These are phyloP conservation scores for Falco punctatus DNA, from an alignment of 2,113 vertebrate species.

Conservation along the genomic window DNA sequence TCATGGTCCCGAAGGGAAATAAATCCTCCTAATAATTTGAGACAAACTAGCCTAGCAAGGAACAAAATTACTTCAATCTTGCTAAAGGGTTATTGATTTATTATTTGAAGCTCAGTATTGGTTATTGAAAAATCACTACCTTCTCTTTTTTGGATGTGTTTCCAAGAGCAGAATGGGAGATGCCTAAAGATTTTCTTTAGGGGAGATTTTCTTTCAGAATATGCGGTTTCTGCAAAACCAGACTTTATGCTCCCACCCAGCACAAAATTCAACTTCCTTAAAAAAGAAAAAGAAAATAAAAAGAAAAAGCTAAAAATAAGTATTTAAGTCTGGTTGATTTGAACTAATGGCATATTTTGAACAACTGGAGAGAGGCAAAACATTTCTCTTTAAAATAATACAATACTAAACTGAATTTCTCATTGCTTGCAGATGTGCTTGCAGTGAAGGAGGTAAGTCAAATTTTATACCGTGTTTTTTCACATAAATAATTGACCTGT, in stretches of 20 bases:
- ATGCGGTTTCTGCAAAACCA: neutral
- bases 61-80: slow-evolving; percentile 42
- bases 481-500: neutral
- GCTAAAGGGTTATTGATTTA: slow-evolving; percentile 48
- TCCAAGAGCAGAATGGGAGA: neutral
- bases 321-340: neutral
- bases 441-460: neutral
- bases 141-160: neutral
- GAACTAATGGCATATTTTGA: neutral
- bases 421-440: neutral
- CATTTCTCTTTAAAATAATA: neutral
- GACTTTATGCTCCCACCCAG: neutral
- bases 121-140: slow-evolving; percentile 22
- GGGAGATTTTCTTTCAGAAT: neutral
- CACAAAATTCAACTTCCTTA: neutral
- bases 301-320: neutral
- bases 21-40: slow-evolving; percentile 51
- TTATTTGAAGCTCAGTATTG: slow-evolving; percentile 49
- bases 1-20: slow-evolving; percentile 43
- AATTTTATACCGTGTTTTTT: neutral
- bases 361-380: neutral
- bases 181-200: neutral
- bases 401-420: neutral
- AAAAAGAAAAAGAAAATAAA: too few species aligned
- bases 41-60: slow-evolving; percentile 55